phyloP scores from a whole-genome alignment of 2,888 invertebrate species.

The Tachina grossa region DNA sequence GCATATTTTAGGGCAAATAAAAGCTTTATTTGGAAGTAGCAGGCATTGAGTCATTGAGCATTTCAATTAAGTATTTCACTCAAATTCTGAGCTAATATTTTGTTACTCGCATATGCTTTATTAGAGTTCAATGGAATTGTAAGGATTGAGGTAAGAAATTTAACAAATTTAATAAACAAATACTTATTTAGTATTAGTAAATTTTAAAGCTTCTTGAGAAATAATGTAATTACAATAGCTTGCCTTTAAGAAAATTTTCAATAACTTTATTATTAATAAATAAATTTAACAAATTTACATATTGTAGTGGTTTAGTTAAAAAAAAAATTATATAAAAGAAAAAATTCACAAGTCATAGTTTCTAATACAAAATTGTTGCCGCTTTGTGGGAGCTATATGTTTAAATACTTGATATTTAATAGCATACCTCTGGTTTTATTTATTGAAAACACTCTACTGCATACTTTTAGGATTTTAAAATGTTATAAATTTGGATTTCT shows the following conservation, averaged over 20 bases:
- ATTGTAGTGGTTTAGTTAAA: too few species aligned
- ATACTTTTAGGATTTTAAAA: neutral
- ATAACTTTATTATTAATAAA: too few species aligned
- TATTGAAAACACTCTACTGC: neutral
- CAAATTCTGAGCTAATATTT: neutral
- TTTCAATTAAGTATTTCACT: neutral
- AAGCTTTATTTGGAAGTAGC: slow-evolving; percentile 18
- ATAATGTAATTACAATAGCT: neutral
- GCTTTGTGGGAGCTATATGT: too few species aligned
- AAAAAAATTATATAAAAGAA: too few species aligned
- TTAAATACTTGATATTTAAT: too few species aligned
- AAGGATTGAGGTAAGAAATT: neutral
- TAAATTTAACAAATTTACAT: too few species aligned
- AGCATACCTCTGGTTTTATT: neutral
- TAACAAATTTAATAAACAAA: neutral
- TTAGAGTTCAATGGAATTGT: neutral
- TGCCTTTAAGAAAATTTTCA: neutral
- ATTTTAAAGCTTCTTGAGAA: neutral
- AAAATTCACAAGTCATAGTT: too few species aligned
- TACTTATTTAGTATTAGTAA: neutral
- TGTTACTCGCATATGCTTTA: neutral
- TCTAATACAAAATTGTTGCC: too few species aligned
- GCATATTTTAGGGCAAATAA: slow-evolving; percentile 32
- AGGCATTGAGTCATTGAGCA: neutral
- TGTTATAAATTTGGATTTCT: neutral